These are phyloP conservation scores for Bufo gargarizans DNA, from an alignment of 2,113 vertebrate genomes.

Conservation along the genomic window DNA sequence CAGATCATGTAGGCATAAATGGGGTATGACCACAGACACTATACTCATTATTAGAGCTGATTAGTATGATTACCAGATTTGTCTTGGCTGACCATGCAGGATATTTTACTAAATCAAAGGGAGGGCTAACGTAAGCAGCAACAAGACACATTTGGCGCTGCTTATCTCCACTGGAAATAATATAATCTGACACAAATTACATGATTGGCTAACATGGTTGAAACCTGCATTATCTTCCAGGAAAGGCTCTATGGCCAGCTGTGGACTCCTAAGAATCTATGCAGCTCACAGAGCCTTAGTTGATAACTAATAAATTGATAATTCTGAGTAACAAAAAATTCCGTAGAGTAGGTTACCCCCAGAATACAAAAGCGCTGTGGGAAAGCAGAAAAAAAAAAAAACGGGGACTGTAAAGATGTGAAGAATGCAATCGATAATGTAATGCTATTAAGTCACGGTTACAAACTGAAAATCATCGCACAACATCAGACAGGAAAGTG, in stretches of 20 bases:
- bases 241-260: not conserved
- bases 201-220: not conserved
- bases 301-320: conserved; percentile 9
- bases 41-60: not conserved
- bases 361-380: conserved; percentile 17
- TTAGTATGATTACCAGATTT: not conserved
- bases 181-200: not conserved
- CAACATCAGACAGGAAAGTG: conserved; percentile 48
- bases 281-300: not conserved
- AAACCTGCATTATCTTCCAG: not conserved
- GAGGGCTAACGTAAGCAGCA: not conserved
- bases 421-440: conserved; percentile 56
- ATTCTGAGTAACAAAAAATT: conserved; percentile 7
- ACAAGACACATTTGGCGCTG: not conserved
- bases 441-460: conserved; percentile 57
- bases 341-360: conserved; percentile 20
- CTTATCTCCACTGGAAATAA: not conserved
- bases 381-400: conserved; percentile 13
- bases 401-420: conserved; percentile 48
- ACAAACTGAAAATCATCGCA: conserved; percentile 55
- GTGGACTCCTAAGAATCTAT: not conserved
- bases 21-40: too few species aligned
- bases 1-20: too few species aligned
- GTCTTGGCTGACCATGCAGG: not conserved
- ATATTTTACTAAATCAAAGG: not conserved